These are phyloP conservation scores for Diabrotica undecimpunctata DNA, from an alignment of 1,140 invertebrate species.

Conservation along the genomic window DNA sequence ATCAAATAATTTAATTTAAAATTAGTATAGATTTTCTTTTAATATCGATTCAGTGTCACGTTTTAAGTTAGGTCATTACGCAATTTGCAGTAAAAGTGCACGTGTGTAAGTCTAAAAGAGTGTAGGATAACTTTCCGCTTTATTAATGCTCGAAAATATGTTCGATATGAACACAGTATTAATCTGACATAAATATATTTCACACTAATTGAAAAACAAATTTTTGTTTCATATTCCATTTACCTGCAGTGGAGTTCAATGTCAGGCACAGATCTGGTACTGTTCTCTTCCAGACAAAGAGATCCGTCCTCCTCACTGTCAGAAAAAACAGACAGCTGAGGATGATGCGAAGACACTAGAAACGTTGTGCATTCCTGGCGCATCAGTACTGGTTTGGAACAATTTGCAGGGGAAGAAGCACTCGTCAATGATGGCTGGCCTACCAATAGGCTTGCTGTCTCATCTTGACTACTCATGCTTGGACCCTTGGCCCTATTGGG, in stretches of 20 bases:
- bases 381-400: conserved; percentile 71
- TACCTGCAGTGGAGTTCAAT: conserved; percentile 78
- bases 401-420: conserved; percentile 47
- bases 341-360: conserved; percentile 63
- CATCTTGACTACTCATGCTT: conserved; percentile 64
- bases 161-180: too few species aligned
- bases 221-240: conserved; percentile 1
- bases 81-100: too few species aligned
- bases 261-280: conserved; percentile 81
- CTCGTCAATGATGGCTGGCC: conserved; percentile 54
- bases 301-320: conserved; percentile 75
- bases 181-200: too few species aligned
- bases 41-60: too few species aligned
- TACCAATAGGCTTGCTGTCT: conserved; percentile 72
- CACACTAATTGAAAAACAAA: too few species aligned
- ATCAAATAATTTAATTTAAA: too few species aligned
- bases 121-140: too few species aligned
- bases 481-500: conserved; percentile 25
- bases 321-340: conserved; percentile 71
- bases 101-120: too few species aligned
- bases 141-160: too few species aligned
- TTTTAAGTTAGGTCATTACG: too few species aligned
- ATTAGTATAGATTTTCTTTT: too few species aligned
- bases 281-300: conserved; percentile 59
- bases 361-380: conserved; percentile 77